Percentiles rank a stretch among this genome's conserved stretches.
phyloP scores from a whole-genome alignment of 2,113 vertebrate species.

The Sorex araneus region DNA sequence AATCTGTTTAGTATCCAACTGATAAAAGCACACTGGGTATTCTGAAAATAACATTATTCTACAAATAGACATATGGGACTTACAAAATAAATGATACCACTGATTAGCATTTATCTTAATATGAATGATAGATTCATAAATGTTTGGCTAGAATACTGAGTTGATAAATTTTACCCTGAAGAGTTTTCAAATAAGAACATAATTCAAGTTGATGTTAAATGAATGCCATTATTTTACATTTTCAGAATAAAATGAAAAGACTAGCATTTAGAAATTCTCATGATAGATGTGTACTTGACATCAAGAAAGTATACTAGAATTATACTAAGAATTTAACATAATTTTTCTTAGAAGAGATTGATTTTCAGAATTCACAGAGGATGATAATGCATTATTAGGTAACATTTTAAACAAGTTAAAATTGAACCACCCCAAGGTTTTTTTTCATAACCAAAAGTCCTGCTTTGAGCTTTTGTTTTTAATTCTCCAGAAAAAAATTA shows the following conservation, averaged over 20 bases:
- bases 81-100: conserved; percentile 74
- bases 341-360: conserved; percentile 86
- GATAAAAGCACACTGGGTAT: conserved; percentile 44
- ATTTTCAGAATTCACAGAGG: conserved; percentile 84
- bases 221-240: conserved; percentile 65
- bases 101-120: conserved; percentile 77
- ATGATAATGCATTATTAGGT: conserved; percentile 85
- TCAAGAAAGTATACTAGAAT: conserved; percentile 85
- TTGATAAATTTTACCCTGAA: conserved; percentile 72
- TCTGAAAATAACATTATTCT: conserved; percentile 68
- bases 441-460: conserved; percentile 74
- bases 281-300: conserved; percentile 76
- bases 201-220: conserved; percentile 59
- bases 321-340: conserved; percentile 84
- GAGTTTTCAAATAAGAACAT: conserved; percentile 52
- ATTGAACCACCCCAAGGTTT: conserved; percentile 79
- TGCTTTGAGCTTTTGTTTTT: conserved; percentile 74
- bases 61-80: conserved; percentile 38
- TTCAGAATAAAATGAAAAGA: conserved; percentile 80
- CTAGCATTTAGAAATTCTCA: conserved; percentile 78
- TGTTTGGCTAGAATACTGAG: conserved; percentile 50
- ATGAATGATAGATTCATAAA: conserved; percentile 73
- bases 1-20: conserved; percentile 71
- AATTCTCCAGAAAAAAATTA: conserved; percentile 71
- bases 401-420: conserved; percentile 85